Conservation (phyloP, 2,113 vertebrate genomes). For the Halichoerus grypus region DNA sequence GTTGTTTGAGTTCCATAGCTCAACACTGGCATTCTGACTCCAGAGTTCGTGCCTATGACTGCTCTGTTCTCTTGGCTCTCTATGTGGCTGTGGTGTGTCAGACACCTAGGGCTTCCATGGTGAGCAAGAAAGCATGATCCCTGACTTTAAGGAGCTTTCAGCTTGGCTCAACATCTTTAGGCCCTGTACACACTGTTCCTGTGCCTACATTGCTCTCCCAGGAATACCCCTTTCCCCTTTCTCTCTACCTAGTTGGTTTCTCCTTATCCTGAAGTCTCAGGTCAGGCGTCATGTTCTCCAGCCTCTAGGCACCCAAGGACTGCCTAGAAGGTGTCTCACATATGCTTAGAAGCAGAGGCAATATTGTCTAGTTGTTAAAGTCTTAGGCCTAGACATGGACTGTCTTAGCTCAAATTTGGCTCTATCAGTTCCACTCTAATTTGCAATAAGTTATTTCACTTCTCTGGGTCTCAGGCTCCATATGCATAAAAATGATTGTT, state of each 20-base stretch:
- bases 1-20: not conserved
- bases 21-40: not conserved
- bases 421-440: not conserved
- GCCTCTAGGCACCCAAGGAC: too few relatives aligned
- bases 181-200: not conserved
- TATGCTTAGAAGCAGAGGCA: not conserved
- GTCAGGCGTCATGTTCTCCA: not conserved
- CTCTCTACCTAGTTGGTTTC: not conserved
- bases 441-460: not conserved
- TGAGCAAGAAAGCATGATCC: not conserved
- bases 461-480: not conserved
- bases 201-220: not conserved
- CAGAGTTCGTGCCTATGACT: not conserved
- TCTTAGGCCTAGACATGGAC: not conserved
- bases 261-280: not conserved
- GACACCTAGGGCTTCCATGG: not conserved
- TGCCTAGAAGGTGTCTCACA: not conserved
- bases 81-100: rapidly evolving
- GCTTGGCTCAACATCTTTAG: not conserved
- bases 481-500: not conserved
- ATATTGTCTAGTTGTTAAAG: not conserved
- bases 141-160: not conserved
- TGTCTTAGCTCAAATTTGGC: not conserved
- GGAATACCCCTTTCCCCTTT: not conserved
- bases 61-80: not conserved